Conservation (phyloP, 2,113 vertebrate species). For the Myotis davidii region DNA sequence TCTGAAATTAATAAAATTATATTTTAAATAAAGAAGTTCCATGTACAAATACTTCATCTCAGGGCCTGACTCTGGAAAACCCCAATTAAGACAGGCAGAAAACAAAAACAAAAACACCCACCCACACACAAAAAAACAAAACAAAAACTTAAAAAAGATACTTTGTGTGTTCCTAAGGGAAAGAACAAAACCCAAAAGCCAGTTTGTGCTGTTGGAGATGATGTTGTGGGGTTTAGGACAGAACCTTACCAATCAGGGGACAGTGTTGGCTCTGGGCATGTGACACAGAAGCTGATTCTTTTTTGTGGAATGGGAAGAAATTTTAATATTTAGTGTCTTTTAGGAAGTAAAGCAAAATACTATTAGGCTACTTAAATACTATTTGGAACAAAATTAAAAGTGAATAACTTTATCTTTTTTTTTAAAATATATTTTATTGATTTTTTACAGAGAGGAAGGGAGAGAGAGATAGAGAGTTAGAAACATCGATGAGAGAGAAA, state of each 20-base stretch:
- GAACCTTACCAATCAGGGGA: not conserved
- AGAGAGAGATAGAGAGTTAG: too few species aligned
- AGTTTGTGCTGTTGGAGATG: not conserved
- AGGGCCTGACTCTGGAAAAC: not conserved
- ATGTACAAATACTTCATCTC: not conserved
- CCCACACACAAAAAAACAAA: too few species aligned
- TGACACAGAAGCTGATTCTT: not conserved
- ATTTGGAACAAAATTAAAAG: constrained; percentile 18
- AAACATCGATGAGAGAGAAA: too few species aligned
- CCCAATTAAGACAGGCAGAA: not conserved
- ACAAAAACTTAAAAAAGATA: not conserved
- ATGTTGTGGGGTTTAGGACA: not conserved
- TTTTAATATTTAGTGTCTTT: constrained; percentile 26
- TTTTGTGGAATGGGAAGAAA: not conserved
- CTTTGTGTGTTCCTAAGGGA: not conserved
- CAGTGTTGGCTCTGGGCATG: not conserved
- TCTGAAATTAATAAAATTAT: too few species aligned
- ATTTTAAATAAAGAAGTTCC: not conserved
- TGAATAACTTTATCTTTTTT: not conserved
- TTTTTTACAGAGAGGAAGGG: too few species aligned
- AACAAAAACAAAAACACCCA: too few species aligned
- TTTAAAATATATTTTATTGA: too few species aligned
- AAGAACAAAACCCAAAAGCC: not conserved
- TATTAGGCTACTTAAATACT: constrained; percentile 14
- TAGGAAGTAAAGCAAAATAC: constrained; percentile 35